Conservation (phyloP, 2,888 invertebrate genomes). For the Harpalus rubripes region DNA sequence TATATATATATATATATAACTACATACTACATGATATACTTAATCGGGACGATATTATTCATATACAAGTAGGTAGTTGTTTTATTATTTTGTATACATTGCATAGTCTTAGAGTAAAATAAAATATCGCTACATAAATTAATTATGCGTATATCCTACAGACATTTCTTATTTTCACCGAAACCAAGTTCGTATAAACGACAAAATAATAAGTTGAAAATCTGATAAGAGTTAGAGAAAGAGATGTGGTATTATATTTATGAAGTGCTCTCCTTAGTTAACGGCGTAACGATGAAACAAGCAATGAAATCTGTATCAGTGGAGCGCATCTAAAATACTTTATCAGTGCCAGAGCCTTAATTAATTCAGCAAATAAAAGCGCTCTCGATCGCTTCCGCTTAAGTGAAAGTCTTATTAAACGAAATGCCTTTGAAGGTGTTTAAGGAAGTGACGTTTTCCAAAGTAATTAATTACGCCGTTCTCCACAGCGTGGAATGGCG, state of each 20-base stretch:
- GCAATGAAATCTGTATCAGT: constrained; percentile 64
- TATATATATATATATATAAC: too few species aligned
- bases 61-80: too few species aligned
- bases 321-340: constrained; percentile 65
- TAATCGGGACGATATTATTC: too few species aligned
- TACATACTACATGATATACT: too few species aligned
- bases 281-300: constrained; percentile 22
- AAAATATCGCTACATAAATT: background rate
- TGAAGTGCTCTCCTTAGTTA: constrained; percentile 17
- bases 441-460: constrained; percentile 64
- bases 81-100: too few species aligned
- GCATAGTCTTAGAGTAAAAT: too few species aligned
- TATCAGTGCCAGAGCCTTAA: constrained; percentile 64
- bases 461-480: constrained; percentile 64
- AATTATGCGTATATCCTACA: background rate
- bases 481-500: constrained; percentile 23
- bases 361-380: constrained; percentile 65
- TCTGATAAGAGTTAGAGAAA: constrained; percentile 1
- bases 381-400: constrained; percentile 61
- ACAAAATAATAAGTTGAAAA: constrained; percentile 26
- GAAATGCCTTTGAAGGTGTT: constrained; percentile 67
- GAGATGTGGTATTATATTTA: constrained; percentile 15
- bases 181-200: constrained; percentile 15
- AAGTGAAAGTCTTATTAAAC: constrained; percentile 66
- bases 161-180: background rate